A percentile compares a stretch with the other conserved stretches of the same genome.
Evolutionary conservation across 2,888 invertebrate species (phyloP).

Genomic region (Leptopilina syphax): DNA sequence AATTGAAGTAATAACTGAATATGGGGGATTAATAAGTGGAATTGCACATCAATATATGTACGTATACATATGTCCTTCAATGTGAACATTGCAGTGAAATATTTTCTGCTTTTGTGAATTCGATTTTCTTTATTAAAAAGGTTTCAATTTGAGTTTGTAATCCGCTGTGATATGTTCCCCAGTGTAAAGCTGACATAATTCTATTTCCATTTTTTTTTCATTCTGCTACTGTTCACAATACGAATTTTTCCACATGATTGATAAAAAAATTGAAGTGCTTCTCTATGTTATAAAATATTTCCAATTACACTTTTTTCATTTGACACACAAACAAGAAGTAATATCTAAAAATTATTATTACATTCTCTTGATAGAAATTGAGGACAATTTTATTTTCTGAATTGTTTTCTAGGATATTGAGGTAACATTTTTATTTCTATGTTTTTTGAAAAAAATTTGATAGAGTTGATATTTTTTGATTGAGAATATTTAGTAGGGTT

Average conservation of each 20-base stretch:
- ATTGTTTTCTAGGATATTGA: too few relatives aligned
- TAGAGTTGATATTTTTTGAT: too few relatives aligned
- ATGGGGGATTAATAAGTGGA: background rate
- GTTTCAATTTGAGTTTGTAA: slow-evolving; percentile 11
- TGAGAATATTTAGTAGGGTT: too few relatives aligned
- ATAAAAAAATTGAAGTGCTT: background rate
- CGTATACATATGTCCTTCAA: background rate
- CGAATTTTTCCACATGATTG: slow-evolving; percentile 3
- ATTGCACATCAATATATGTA: background rate
- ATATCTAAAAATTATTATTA: too few relatives aligned
- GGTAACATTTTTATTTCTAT: too few relatives aligned
- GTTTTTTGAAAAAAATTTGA: too few relatives aligned
- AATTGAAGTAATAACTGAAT: background rate
- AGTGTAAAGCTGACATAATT: slow-evolving; percentile 16
- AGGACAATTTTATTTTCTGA: too few relatives aligned
- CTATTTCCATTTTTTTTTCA: slow-evolving; percentile 13
- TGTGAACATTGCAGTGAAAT: background rate
- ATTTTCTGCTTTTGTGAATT: slow-evolving; percentile 25
- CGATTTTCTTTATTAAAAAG: slow-evolving; percentile 4
- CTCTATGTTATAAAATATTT: background rate
- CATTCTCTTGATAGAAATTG: too few relatives aligned
- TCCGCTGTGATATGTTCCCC: slow-evolving; percentile 24
- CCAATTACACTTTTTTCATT: background rate
- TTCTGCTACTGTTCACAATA: slow-evolving; percentile 2
- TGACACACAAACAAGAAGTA: too few relatives aligned